Conservation (phyloP, 2,888 invertebrate genomes). For the Limnephilus rhombicus region DNA sequence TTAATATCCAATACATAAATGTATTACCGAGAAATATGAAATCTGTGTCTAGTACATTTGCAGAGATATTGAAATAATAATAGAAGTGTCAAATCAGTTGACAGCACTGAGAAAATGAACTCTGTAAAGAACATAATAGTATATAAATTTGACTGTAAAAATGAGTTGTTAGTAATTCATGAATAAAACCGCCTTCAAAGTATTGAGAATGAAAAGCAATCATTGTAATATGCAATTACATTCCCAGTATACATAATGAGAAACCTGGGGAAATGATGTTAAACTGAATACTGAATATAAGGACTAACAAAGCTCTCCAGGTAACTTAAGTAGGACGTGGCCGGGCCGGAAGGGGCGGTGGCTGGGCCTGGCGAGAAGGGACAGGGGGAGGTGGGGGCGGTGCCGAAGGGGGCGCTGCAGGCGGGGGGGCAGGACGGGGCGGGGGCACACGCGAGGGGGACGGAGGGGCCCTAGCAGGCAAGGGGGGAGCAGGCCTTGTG, state of each 20-base stretch:
- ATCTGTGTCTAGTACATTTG: too few species aligned
- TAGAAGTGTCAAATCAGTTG: too few species aligned
- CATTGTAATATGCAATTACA: background rate
- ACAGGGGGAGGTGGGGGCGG: slow-evolving; percentile 84
- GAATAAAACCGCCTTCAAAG: background rate
- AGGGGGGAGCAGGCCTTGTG: slow-evolving; percentile 74
- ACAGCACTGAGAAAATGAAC: too few species aligned
- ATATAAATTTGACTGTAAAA: background rate
- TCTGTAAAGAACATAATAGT: background rate
- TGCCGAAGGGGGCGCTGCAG: slow-evolving; percentile 79
- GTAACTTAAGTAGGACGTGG: slow-evolving; percentile 11
- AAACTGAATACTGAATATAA: background rate
- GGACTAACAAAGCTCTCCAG: background rate
- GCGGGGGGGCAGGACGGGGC: slow-evolving; percentile 79
- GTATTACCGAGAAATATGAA: too few species aligned
- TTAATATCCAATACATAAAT: too few species aligned
- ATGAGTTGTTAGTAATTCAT: background rate
- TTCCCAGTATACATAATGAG: background rate
- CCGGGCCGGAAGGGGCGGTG: slow-evolving; percentile 17
- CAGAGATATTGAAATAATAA: too few species aligned
- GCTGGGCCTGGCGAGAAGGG: slow-evolving; percentile 73
- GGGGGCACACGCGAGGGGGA: slow-evolving; percentile 81
- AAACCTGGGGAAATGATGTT: background rate
- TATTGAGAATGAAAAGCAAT: too few species aligned
- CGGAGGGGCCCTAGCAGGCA: slow-evolving; percentile 76